These are phyloP conservation scores for Drosophila athabasca DNA, from an alignment of 1,140 invertebrate genomes.

Conservation along the genomic window DNA sequence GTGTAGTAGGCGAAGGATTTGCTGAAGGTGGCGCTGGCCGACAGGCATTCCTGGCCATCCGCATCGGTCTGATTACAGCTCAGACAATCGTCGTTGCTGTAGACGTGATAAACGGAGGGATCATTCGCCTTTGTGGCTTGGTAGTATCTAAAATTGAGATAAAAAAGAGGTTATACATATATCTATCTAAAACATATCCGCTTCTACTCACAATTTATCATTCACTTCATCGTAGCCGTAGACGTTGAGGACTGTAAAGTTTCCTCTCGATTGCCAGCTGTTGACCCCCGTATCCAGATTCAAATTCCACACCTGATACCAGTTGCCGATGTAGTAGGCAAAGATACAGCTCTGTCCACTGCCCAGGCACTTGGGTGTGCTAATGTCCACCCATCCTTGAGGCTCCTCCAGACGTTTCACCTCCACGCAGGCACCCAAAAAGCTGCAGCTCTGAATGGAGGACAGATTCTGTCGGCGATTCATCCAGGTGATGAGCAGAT, in stretches of 20 bases:
- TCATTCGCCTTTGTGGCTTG: constrained; percentile 62
- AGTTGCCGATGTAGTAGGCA: constrained; percentile 73
- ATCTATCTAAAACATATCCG: no score
- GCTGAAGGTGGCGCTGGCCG: constrained; percentile 87
- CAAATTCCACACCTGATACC: constrained; percentile 76
- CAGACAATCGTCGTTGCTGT: constrained; percentile 83
- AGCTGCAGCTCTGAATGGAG: constrained; percentile 76
- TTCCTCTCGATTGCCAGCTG: constrained; percentile 56
- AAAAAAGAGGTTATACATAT: neutral
- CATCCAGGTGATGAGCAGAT: constrained; percentile 91
- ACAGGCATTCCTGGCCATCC: constrained; percentile 83
- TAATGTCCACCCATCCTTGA: constrained; percentile 67
- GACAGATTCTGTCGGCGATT: constrained; percentile 92
- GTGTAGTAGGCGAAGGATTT: constrained; percentile 87
- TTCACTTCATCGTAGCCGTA: constrained; percentile 74
- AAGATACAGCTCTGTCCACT: constrained; percentile 65
- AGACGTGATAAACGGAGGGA: constrained; percentile 64
- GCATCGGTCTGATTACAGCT: constrained; percentile 83
- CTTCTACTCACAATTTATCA: constrained; percentile 70
- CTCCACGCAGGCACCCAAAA: constrained; percentile 57
- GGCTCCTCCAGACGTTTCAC: constrained; percentile 69
- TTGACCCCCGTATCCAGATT: constrained; percentile 69
- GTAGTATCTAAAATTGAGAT: constrained; percentile 59
- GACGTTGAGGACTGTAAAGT: constrained; percentile 63
- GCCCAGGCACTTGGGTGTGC: constrained; percentile 61